Evolutionary conservation across 2,113 vertebrate genomes (phyloP).

Genomic region (Acrocephalus arundinaceus): DNA sequence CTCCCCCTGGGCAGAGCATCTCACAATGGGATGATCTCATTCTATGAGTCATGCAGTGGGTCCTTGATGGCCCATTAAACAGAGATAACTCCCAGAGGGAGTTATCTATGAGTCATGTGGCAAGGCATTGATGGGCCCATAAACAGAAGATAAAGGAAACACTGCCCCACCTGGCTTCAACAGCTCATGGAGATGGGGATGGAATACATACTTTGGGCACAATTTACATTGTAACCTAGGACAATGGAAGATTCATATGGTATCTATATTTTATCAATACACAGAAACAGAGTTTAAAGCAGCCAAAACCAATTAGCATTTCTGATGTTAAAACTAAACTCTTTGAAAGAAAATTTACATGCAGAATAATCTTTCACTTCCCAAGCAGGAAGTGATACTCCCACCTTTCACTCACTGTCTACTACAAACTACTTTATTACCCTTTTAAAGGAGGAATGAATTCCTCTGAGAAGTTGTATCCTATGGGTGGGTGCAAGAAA

Average conservation of each 20-base stretch:
- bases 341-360: not conserved
- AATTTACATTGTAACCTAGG: too few relatives aligned
- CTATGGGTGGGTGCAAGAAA: rapidly evolving
- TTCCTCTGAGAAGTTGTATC: not conserved
- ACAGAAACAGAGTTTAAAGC: not conserved
- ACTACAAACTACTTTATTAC: not conserved
- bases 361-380: not conserved
- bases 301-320: not conserved
- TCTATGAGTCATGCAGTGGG: too few relatives aligned
- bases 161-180: too few relatives aligned
- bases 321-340: not conserved
- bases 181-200: too few relatives aligned
- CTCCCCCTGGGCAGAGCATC: too few relatives aligned
- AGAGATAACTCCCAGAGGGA: too few relatives aligned
- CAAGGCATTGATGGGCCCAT: too few relatives aligned
- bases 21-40: too few relatives aligned
- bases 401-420: not conserved
- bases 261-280: not conserved
- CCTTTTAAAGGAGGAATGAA: not conserved
- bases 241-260: not conserved
- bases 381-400: not conserved
- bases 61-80: too few relatives aligned
- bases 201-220: too few relatives aligned
- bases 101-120: too few relatives aligned
- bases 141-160: too few relatives aligned